phyloP scores from a whole-genome alignment of 2,797 vertebrate genomes.

The Merluccius polli region DNA sequence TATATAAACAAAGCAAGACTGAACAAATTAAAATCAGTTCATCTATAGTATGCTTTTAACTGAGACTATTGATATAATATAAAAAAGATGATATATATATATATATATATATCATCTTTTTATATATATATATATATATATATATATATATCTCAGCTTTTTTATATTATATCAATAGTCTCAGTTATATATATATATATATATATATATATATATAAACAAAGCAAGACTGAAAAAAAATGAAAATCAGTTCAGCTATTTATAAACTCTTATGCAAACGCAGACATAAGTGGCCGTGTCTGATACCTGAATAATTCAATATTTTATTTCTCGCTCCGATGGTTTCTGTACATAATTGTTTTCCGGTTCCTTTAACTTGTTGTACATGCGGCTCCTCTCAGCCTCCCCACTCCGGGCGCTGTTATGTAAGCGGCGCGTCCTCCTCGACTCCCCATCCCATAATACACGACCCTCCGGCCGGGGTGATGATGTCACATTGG shows the following conservation, averaged over 20 bases:
- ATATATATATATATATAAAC: too few relatives aligned
- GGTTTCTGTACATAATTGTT: conserved; percentile 36
- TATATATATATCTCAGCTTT: conserved; percentile 12
- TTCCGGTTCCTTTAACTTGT: conserved; percentile 41
- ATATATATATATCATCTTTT: too few relatives aligned
- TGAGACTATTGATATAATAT: too few relatives aligned
- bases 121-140: too few relatives aligned
- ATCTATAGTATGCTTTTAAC: too few relatives aligned
- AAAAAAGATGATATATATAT: too few relatives aligned
- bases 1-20: too few relatives aligned
- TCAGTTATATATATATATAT: too few relatives aligned
- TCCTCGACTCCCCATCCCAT: background rate
- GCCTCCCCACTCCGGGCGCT: conserved; percentile 23
- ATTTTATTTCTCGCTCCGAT: conserved; percentile 43
- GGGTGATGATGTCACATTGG: background rate
- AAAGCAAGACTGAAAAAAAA: background rate
- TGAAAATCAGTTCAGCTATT: background rate
- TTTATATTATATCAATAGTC: conserved; percentile 61
- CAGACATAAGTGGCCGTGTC: conserved; percentile 4
- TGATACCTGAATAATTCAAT: conserved; percentile 62
- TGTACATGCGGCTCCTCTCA: conserved; percentile 30
- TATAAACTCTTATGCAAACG: background rate
- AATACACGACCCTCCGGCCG: background rate
- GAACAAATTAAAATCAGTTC: too few relatives aligned
- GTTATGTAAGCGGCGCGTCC: conserved; percentile 56